A percentile compares a stretch with the other conserved stretches of the same genome.
Conservation (phyloP, 2,888 invertebrate genomes). For the Pristionchus japonicus region DNA sequence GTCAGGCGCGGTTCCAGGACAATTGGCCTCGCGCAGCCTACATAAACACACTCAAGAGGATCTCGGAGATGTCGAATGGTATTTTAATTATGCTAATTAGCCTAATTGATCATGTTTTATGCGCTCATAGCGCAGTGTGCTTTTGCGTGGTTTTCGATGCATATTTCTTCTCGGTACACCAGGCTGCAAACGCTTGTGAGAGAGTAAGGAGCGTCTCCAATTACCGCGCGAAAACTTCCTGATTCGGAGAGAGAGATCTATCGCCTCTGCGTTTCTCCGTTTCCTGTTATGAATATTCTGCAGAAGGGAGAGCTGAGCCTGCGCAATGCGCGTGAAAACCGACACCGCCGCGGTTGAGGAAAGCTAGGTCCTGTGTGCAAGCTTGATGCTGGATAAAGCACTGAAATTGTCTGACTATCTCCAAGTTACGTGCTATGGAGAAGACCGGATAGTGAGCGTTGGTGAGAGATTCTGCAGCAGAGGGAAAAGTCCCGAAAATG, state of each 20-base stretch:
- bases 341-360: neutral
- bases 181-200: neutral
- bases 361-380: no score
- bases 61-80: neutral
- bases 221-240: slow-evolving; percentile 15
- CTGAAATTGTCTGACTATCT: no score
- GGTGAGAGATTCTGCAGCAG: no score
- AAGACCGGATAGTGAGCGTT: no score
- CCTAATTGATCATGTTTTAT: neutral
- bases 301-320: neutral
- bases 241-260: neutral
- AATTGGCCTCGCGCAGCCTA: neutral
- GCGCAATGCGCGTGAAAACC: slow-evolving; percentile 14
- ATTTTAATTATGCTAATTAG: neutral
- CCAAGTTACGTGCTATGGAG: no score
- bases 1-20: neutral
- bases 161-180: neutral
- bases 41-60: neutral
- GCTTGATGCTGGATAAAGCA: no score
- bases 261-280: neutral
- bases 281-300: neutral
- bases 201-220: neutral
- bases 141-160: neutral
- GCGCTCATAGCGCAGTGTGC: slow-evolving; percentile 3
- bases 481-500: no score